A percentile compares a stretch with the other conserved stretches of the same genome.
Conservation (phyloP, 2,888 invertebrate genomes). For the Idaea straminata region DNA sequence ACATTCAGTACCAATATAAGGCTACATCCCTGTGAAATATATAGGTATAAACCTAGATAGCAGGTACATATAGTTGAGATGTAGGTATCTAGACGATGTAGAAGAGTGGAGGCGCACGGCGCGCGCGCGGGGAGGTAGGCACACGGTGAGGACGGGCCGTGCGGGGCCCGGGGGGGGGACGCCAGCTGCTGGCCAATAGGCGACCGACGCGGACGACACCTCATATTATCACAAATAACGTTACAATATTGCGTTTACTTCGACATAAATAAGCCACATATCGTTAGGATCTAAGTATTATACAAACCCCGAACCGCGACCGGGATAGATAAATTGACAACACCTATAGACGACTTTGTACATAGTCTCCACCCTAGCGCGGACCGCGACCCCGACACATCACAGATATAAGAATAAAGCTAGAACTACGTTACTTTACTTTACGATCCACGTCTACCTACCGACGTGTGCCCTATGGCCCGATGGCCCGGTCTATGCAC, state of each 20-base stretch:
- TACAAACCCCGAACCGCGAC: constrained; percentile 14
- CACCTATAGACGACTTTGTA: constrained; percentile 65
- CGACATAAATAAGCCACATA: constrained; percentile 67
- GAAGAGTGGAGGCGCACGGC: neutral
- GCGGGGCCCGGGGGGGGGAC: neutral
- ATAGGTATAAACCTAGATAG: constrained; percentile 1
- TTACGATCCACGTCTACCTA: neutral
- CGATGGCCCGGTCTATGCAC: too few species aligned
- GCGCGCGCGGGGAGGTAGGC: constrained; percentile 1
- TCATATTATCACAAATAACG: constrained; percentile 44
- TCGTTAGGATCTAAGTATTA: constrained; percentile 42
- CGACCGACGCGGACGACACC: neutral
- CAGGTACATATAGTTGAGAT: constrained; percentile 3
- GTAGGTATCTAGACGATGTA: too few species aligned
- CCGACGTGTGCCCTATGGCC: too few species aligned
- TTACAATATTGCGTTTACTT: constrained; percentile 50
- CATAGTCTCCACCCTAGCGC: constrained; percentile 43
- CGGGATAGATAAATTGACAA: constrained; percentile 61
- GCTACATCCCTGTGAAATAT: neutral
- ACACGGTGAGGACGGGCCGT: constrained; percentile 9
- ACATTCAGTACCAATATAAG: neutral
- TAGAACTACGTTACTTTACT: constrained; percentile 58
- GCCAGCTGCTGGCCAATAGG: neutral
- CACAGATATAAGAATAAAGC: constrained; percentile 66
- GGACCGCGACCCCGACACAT: constrained; percentile 51